These are phyloP conservation scores for Pocillopora meandrina DNA, from an alignment of 92 coral and sea anemone genomes.

Conservation along the genomic window DNA sequence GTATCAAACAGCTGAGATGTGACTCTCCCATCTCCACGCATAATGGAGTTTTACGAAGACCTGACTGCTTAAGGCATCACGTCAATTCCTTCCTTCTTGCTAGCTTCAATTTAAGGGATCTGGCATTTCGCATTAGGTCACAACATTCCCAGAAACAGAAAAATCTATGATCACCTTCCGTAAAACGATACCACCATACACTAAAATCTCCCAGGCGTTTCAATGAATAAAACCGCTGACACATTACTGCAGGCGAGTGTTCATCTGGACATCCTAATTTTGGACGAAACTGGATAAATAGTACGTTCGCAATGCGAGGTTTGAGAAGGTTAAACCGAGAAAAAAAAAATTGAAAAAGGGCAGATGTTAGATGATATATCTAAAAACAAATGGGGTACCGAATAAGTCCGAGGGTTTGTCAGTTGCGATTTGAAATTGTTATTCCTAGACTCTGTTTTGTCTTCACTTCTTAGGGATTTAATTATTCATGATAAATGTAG, in stretches of 20 bases:
- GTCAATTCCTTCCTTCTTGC: not conserved
- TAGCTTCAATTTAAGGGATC: not conserved
- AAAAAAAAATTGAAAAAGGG: no score
- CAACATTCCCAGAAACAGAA: not conserved
- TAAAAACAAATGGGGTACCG: no score
- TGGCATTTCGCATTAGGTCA: not conserved
- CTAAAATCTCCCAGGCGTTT: not conserved
- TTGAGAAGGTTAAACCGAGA: no score
- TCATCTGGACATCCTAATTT: not conserved
- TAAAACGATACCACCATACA: slow-evolving; percentile 10
- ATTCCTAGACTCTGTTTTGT: no score
- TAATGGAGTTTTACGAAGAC: not conserved
- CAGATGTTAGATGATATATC: no score
- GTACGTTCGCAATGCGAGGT: no score
- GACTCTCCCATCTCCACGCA: not conserved
- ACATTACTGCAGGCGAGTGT: not conserved
- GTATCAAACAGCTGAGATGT: not conserved
- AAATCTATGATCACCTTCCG: not conserved
- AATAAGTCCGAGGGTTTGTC: no score
- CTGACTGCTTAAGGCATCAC: not conserved
- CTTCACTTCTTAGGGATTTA: no score
- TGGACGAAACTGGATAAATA: not conserved
- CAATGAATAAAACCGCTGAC: slow-evolving; percentile 6
- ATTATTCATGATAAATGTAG: no score
- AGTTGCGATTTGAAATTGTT: no score